Evolutionary conservation across 2,888 invertebrate genomes (phyloP).

Genomic region (Drosophila atripex): DNA sequence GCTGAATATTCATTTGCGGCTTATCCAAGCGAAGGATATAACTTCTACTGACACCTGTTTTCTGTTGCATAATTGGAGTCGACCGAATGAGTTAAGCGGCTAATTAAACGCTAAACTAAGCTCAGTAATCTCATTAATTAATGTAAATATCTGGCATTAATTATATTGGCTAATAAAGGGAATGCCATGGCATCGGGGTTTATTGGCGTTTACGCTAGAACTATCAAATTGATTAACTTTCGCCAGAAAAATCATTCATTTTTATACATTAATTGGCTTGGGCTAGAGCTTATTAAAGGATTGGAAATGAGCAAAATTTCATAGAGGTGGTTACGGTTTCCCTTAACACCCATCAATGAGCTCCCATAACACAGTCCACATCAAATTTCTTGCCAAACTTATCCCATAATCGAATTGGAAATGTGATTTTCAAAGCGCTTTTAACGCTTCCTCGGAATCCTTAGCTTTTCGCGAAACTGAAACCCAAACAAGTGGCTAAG

Average conservation of each 20-base stretch:
- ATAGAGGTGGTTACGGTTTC: not conserved
- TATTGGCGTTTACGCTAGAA: constrained; percentile 39
- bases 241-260: not conserved
- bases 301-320: too few species aligned
- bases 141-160: constrained; percentile 57
- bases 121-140: constrained; percentile 52
- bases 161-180: constrained; percentile 53
- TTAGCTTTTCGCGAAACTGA: constrained; percentile 59
- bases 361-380: not conserved
- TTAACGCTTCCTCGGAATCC: constrained; percentile 47
- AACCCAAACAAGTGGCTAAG: constrained; percentile 50
- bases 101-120: constrained; percentile 38
- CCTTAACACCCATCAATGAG: constrained; percentile 8
- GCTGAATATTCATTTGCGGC: constrained; percentile 14
- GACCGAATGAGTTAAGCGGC: constrained; percentile 21
- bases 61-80: constrained; percentile 25
- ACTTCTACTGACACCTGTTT: constrained; percentile 12
- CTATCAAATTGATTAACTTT: not conserved
- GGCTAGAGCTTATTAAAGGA: not conserved
- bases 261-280: not conserved
- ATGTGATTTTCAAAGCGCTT: constrained; percentile 23
- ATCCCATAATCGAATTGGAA: constrained; percentile 28
- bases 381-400: constrained; percentile 17
- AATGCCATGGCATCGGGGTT: constrained; percentile 37
- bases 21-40: constrained; percentile 5